These are phyloP conservation scores for Rhynchonycteris naso DNA, from an alignment of 2,797 vertebrate genomes.

Conservation along the genomic window DNA sequence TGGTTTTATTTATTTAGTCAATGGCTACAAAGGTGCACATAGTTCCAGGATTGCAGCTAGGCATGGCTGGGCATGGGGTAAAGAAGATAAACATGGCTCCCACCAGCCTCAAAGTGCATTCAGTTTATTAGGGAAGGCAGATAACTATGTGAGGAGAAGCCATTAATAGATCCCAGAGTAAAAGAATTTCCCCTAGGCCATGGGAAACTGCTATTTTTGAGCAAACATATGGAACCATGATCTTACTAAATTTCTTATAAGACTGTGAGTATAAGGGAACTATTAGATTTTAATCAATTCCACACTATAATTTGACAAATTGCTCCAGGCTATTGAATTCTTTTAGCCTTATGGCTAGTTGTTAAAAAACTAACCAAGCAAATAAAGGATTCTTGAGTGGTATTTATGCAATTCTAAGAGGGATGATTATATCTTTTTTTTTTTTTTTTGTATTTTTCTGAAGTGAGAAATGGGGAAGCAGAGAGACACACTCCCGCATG, in stretches of 20 bases:
- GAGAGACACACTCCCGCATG: too few relatives aligned
- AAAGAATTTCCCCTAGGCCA: not conserved
- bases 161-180: not conserved
- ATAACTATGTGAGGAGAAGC: not conserved
- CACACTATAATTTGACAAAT: not conserved
- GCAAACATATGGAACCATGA: too few relatives aligned
- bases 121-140: not conserved
- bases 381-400: not conserved
- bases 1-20: not conserved
- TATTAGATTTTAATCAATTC: conserved; percentile 4
- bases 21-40: not conserved
- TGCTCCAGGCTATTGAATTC: not conserved
- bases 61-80: not conserved
- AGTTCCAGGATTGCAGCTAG: too few relatives aligned
- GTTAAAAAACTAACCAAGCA: not conserved
- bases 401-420: not conserved
- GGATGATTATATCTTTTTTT: not conserved
- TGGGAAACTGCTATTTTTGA: not conserved
- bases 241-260: not conserved
- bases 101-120: not conserved
- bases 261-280: not conserved
- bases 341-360: not conserved
- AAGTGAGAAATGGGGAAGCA: too few relatives aligned
- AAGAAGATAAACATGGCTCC: not conserved
- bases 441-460: not conserved